Evolutionary conservation across 2,888 invertebrate genomes (phyloP).

Genomic region (Dysmachus trigonus): DNA sequence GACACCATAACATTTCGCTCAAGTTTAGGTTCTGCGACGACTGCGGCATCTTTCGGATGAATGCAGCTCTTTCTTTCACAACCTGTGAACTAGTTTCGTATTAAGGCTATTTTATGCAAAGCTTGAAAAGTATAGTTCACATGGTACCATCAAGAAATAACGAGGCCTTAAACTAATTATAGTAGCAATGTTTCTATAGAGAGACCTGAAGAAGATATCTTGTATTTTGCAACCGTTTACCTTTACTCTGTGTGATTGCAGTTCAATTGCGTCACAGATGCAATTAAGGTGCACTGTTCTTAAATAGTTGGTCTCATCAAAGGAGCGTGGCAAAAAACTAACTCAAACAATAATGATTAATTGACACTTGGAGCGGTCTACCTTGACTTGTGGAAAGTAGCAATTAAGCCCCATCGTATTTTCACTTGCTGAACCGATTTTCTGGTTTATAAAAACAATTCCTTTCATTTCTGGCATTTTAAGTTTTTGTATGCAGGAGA

Average conservation of each 20-base stretch:
- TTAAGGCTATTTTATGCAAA: constrained; percentile 11
- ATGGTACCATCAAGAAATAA: background rate
- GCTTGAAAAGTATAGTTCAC: background rate
- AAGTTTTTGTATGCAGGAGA: background rate
- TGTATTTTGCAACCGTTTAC: background rate
- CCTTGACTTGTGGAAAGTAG: constrained; percentile 16
- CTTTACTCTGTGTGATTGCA: background rate
- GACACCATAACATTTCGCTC: background rate
- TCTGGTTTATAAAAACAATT: background rate
- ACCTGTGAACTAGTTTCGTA: constrained; percentile 1
- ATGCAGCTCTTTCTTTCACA: background rate
- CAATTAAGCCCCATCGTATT: background rate
- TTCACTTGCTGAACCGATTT: background rate
- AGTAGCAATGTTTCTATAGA: background rate
- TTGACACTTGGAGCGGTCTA: background rate
- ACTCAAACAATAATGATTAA: constrained; percentile 2
- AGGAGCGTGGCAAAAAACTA: background rate
- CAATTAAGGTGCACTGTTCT: background rate
- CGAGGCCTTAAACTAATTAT: constrained; percentile 21
- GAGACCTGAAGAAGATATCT: background rate
- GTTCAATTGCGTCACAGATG: constrained; percentile 6
- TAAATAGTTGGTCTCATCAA: background rate
- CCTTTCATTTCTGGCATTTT: background rate
- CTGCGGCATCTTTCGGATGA: background rate
- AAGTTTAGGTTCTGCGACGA: background rate